phyloP scores from a whole-genome alignment of 2,797 vertebrate species.

The Phylloscopus collybita region DNA sequence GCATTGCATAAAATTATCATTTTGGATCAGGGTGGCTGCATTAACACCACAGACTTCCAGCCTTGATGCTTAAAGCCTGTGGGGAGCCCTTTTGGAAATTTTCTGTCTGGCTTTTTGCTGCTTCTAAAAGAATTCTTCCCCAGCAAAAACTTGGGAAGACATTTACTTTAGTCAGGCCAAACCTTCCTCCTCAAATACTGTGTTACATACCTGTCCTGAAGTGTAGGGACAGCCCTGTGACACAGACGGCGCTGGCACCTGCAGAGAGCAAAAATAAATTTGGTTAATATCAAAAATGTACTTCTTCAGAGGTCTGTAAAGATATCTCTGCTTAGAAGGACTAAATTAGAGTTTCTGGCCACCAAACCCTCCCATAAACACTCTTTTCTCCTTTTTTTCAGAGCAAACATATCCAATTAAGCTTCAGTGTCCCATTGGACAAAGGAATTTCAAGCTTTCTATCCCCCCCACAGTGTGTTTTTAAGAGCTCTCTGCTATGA shows the following conservation, averaged over 20 bases:
- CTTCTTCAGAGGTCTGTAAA: not conserved
- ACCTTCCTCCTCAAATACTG: not conserved
- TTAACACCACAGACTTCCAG: not conserved
- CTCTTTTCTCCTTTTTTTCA: not conserved
- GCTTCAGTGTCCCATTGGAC: not conserved
- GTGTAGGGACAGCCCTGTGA: not conserved
- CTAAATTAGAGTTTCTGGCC: not conserved
- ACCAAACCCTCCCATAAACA: not conserved
- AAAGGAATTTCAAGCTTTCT: not conserved
- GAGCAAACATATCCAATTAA: not conserved
- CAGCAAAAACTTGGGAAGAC: not conserved
- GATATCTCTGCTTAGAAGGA: not conserved
- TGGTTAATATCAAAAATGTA: not conserved
- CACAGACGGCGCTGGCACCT: constrained; percentile 1
- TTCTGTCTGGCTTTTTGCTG: not conserved
- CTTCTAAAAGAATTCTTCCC: not conserved
- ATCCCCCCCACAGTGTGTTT: not conserved
- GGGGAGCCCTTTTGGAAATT: not conserved
- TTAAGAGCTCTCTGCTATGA: not conserved
- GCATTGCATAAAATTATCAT: not conserved
- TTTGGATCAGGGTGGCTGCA: not conserved
- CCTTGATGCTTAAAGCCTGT: not conserved
- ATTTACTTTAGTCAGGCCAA: not conserved
- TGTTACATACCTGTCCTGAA: constrained; percentile 53
- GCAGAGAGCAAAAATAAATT: not conserved